A percentile compares a stretch with the other conserved stretches of the same genome.
phyloP scores from a whole-genome alignment of 2,797 vertebrate genomes.

The Rhynchotus rufescens region DNA sequence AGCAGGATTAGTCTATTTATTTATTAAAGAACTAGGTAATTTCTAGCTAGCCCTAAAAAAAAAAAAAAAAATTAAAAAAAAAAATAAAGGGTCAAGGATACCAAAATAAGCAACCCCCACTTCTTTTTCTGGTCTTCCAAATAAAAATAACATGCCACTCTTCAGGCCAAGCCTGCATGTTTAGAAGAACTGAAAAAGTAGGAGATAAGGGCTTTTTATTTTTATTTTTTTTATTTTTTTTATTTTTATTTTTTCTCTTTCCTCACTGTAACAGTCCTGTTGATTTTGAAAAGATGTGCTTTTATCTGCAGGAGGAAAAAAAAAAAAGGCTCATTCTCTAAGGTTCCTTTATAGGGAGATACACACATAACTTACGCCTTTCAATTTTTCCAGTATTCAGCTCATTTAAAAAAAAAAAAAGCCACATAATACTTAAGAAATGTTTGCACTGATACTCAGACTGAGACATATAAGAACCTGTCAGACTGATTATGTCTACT shows the following conservation, averaged over 20 bases:
- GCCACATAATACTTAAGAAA: neutral
- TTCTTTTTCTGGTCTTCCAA: neutral
- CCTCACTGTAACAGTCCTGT: neutral
- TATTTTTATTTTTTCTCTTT: too few species aligned
- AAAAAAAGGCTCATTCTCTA: neutral
- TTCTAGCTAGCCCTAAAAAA: neutral
- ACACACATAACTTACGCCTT: neutral
- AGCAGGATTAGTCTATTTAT: neutral
- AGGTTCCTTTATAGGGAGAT: neutral
- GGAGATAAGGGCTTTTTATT: neutral
- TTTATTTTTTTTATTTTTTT: neutral
- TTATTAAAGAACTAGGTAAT: neutral
- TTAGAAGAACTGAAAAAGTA: neutral
- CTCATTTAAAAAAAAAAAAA: neutral
- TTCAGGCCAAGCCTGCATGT: neutral
- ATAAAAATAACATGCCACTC: neutral
- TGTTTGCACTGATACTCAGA: neutral
- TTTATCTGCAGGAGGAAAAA: neutral
- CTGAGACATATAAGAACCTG: neutral
- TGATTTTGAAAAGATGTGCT: neutral
- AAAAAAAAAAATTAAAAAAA: fast-evolving
- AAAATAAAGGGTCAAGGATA: neutral
- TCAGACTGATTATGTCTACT: neutral
- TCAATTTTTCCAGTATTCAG: neutral
- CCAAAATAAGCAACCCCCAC: neutral